These are phyloP conservation scores for Apoderus coryli DNA, from an alignment of 2,888 invertebrate genomes.

Conservation along the genomic window DNA sequence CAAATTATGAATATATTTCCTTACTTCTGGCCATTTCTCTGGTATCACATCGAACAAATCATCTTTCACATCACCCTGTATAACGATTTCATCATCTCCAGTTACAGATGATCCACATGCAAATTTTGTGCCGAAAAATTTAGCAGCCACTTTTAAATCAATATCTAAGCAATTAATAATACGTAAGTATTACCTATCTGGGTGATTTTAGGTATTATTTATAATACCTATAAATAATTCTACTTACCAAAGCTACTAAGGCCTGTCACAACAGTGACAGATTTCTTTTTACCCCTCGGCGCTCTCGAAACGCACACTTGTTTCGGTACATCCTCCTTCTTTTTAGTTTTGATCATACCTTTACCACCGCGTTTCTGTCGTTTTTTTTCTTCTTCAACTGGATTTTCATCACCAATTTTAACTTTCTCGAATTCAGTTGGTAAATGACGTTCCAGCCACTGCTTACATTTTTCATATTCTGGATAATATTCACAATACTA, in stretches of 20 bases:
- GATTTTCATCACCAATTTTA: constrained; percentile 51
- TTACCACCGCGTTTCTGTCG: constrained; percentile 95
- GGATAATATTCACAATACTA: constrained; percentile 98
- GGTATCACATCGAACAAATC: constrained; percentile 95
- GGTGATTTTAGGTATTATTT: background rate
- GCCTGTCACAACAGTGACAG: constrained; percentile 93
- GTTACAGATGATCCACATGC: constrained; percentile 99
- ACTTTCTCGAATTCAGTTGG: constrained; percentile 88
- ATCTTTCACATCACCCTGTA: constrained; percentile 98
- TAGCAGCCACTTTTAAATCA: constrained; percentile 94
- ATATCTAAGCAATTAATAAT: constrained; percentile 67
- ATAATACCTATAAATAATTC: constrained; percentile 3
- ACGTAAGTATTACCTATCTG: too few species aligned
- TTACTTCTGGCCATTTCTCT: constrained; percentile 93
- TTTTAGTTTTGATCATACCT: constrained; percentile 88
- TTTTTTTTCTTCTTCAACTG: constrained; percentile 85
- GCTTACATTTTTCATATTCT: constrained; percentile 92
- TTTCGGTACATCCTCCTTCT: constrained; percentile 81
- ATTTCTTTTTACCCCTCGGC: constrained; percentile 96
- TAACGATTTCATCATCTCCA: constrained; percentile 97
- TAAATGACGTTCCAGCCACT: constrained; percentile 89
- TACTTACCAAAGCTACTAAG: constrained; percentile 77
- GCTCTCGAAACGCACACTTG: constrained; percentile 74
- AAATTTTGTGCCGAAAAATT: constrained; percentile 94
- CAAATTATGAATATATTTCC: constrained; percentile 4